Evolutionary conservation across 2,888 invertebrate genomes (phyloP).

Genomic region (Drosophila algonquin): DNA sequence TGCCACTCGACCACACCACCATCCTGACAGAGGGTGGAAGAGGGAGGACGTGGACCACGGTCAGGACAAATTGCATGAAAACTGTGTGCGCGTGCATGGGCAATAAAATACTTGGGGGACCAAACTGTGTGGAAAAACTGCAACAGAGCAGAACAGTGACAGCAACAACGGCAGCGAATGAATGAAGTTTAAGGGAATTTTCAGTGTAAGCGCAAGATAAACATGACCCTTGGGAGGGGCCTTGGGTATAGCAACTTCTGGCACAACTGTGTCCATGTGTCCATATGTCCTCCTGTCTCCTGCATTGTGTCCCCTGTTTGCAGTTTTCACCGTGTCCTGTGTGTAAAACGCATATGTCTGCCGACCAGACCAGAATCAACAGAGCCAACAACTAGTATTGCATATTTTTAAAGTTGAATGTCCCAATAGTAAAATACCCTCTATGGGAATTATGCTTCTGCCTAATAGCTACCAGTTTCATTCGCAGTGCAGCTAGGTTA

Average conservation of each 20-base stretch:
- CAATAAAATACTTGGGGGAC: slow-evolving; percentile 68
- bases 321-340: slow-evolving; percentile 22
- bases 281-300: slow-evolving; percentile 8
- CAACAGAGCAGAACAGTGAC: slow-evolving; percentile 64
- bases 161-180: slow-evolving; percentile 22
- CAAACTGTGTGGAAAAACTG: slow-evolving; percentile 69
- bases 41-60: neutral
- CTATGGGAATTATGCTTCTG: no score
- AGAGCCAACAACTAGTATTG: neutral
- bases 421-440: neutral
- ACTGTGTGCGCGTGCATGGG: slow-evolving; percentile 56
- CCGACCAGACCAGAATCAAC: neutral
- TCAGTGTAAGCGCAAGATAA: slow-evolving; percentile 72
- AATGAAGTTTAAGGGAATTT: slow-evolving; percentile 66
- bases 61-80: slow-evolving; percentile 68
- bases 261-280: slow-evolving; percentile 5
- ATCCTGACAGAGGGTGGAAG: neutral
- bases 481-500: no score
- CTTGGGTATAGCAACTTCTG: neutral
- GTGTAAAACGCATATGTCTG: slow-evolving; percentile 30
- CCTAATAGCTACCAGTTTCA: no score
- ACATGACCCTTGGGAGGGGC: slow-evolving; percentile 67
- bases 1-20: neutral
- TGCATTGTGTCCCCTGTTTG: slow-evolving; percentile 28
- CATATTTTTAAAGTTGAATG: neutral